These are phyloP conservation scores for Atopsyche davidsoni DNA, from an alignment of 1,140 invertebrate genomes.

Conservation along the genomic window DNA sequence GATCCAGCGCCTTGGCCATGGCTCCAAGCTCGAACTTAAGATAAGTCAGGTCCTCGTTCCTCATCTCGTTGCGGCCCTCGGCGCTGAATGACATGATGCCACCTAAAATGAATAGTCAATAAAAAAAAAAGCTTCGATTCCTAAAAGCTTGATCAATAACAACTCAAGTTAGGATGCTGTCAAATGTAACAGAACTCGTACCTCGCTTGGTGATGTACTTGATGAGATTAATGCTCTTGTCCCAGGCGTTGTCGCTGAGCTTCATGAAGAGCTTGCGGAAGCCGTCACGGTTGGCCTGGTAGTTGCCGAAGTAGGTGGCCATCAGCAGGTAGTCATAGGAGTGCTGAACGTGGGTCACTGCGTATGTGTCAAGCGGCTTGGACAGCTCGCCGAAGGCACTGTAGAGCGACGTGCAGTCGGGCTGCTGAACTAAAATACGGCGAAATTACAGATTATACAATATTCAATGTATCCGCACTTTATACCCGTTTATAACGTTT, in stretches of 20 bases:
- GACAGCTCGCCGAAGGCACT: slow-evolving; percentile 50
- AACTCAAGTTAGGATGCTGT: background rate
- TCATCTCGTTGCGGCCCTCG: slow-evolving; percentile 30
- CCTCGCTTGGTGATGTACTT: slow-evolving; percentile 71
- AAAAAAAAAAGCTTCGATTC: slow-evolving; percentile 8
- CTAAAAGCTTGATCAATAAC: background rate
- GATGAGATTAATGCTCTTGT: slow-evolving; percentile 65
- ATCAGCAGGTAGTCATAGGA: slow-evolving; percentile 70
- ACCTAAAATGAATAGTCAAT: slow-evolving; percentile 31
- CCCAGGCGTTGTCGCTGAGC: slow-evolving; percentile 68
- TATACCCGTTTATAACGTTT: no score
- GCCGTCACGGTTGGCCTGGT: slow-evolving; percentile 65
- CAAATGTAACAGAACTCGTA: slow-evolving; percentile 26
- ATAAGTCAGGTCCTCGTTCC: slow-evolving; percentile 34
- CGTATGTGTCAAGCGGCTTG: slow-evolving; percentile 54
- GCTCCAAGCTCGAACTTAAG: slow-evolving; percentile 57
- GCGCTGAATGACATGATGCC: slow-evolving; percentile 44
- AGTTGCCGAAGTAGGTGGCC: slow-evolving; percentile 71
- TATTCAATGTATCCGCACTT: no score
- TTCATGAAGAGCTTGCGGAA: slow-evolving; percentile 69
- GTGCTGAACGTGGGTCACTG: slow-evolving; percentile 57
- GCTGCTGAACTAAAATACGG: slow-evolving; percentile 28
- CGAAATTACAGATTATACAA: no score
- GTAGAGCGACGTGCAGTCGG: slow-evolving; percentile 62
- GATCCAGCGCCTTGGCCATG: slow-evolving; percentile 67